A percentile compares a stretch with the other conserved stretches of the same genome.
Evolutionary conservation across 2,888 invertebrate species (phyloP).

Genomic region (Therioaphis trifolii): DNA sequence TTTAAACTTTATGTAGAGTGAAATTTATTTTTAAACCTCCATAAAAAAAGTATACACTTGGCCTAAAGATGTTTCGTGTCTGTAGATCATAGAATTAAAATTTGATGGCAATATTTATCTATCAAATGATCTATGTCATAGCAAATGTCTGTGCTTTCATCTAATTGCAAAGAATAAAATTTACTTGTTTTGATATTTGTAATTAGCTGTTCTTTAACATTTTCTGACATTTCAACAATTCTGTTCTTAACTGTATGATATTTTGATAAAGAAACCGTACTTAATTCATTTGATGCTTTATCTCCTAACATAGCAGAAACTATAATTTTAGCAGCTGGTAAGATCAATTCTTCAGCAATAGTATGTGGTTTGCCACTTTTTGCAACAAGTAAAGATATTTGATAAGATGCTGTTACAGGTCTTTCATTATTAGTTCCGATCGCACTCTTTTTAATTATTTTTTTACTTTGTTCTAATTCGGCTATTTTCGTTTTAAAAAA

Average conservation of each 20-base stretch:
- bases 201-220: conserved; percentile 17
- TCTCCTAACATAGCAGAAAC: conserved; percentile 20
- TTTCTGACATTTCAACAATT: conserved; percentile 29
- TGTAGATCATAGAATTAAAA: too few species aligned
- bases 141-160: conserved; percentile 22
- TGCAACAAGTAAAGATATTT: conserved; percentile 28
- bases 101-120: too few species aligned
- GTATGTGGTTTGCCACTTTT: conserved; percentile 3
- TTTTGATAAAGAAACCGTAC: conserved; percentile 27
- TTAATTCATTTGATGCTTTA: conserved; percentile 8
- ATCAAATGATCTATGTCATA: conserved; percentile 13
- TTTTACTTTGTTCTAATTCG: conserved; percentile 31
- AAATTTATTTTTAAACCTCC: too few species aligned
- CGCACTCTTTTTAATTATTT: conserved; percentile 8
- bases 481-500: background rate
- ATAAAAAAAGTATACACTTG: too few species aligned
- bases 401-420: conserved; percentile 33
- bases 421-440: conserved; percentile 18
- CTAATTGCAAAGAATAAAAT: conserved; percentile 22
- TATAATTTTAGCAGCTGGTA: conserved; percentile 12
- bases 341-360: conserved; percentile 15
- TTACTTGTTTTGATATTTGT: conserved; percentile 20
- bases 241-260: conserved; percentile 24
- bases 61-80: too few species aligned
- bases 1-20: too few species aligned